phyloP scores from a whole-genome alignment of 1,140 invertebrate species.

The Drosophila cardini region DNA sequence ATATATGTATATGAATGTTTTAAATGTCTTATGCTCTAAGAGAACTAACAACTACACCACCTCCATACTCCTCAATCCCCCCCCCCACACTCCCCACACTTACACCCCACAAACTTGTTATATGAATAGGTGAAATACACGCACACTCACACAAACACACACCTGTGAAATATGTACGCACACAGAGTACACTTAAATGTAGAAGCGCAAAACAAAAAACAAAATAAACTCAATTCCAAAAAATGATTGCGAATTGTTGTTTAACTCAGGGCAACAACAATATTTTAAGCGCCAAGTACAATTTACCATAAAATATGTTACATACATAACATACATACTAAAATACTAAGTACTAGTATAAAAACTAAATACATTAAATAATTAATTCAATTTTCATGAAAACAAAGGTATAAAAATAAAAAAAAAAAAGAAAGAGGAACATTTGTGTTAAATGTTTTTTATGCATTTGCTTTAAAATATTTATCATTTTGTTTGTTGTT shows the following conservation, averaged over 20 bases:
- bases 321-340: conserved; percentile 18
- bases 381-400: conserved; percentile 44
- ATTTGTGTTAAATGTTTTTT: conserved; percentile 76
- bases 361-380: conserved; percentile 39
- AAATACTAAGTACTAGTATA: conserved; percentile 2
- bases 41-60: conserved; percentile 8
- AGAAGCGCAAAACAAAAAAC: conserved; percentile 24
- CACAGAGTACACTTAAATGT: conserved; percentile 4
- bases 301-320: conserved; percentile 63
- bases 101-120: conserved; percentile 23
- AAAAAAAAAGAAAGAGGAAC: conserved; percentile 8
- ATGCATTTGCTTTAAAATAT: conserved; percentile 72
- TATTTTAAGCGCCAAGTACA: conserved; percentile 64
- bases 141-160: not conserved
- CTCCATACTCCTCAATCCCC: not conserved
- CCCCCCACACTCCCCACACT: not conserved
- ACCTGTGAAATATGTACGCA: conserved; percentile 38
- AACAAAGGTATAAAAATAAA: conserved; percentile 14
- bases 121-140: conserved; percentile 29
- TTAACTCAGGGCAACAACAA: conserved; percentile 35
- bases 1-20: conserved; percentile 33
- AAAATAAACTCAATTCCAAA: conserved; percentile 21
- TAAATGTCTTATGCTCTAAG: conserved; percentile 46
- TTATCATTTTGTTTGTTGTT: conserved; percentile 24
- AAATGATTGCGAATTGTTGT: conserved; percentile 29